These are phyloP conservation scores for Stomorhina lunata DNA, from an alignment of 2,888 invertebrate species.

Conservation along the genomic window DNA sequence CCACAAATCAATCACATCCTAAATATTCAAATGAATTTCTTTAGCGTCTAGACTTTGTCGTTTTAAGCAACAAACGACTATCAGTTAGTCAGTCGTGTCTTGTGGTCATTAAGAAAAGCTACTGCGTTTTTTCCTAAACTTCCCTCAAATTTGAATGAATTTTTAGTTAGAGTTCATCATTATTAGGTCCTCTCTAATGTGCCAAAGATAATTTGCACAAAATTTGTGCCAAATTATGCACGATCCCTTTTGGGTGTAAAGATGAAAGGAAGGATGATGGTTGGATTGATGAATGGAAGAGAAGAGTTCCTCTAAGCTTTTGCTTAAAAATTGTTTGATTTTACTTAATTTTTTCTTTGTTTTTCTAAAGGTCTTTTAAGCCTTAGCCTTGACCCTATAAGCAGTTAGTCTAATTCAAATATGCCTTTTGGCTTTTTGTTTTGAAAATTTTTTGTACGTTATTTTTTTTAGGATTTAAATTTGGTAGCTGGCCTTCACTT, in stretches of 20 bases:
- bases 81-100: not conserved
- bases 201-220: slow-evolving; percentile 55
- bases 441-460: not conserved
- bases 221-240: slow-evolving; percentile 67
- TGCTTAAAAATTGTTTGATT: not conserved
- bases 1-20: slow-evolving; percentile 49
- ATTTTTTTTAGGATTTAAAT: not conserved
- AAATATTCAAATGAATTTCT: slow-evolving; percentile 58
- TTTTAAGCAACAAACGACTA: not conserved
- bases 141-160: not conserved
- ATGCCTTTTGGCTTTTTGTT: slow-evolving; percentile 23
- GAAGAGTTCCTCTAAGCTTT: slow-evolving; percentile 34
- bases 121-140: slow-evolving; percentile 39
- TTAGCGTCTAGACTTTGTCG: slow-evolving; percentile 65
- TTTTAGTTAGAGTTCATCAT: slow-evolving; percentile 28
- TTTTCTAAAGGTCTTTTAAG: not conserved
- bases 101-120: slow-evolving; percentile 42
- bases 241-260: slow-evolving; percentile 64
- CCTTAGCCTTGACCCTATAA: slow-evolving; percentile 51
- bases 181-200: slow-evolving; percentile 52
- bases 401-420: slow-evolving; percentile 13
- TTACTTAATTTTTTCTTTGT: not conserved
- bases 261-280: not conserved
- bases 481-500: slow-evolving; percentile 42
- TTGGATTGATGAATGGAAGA: slow-evolving; percentile 48